A percentile compares a stretch with the other conserved stretches of the same genome.
Evolutionary conservation across 2,113 vertebrate species (phyloP).

Genomic region (Lasiurus cinereus): DNA sequence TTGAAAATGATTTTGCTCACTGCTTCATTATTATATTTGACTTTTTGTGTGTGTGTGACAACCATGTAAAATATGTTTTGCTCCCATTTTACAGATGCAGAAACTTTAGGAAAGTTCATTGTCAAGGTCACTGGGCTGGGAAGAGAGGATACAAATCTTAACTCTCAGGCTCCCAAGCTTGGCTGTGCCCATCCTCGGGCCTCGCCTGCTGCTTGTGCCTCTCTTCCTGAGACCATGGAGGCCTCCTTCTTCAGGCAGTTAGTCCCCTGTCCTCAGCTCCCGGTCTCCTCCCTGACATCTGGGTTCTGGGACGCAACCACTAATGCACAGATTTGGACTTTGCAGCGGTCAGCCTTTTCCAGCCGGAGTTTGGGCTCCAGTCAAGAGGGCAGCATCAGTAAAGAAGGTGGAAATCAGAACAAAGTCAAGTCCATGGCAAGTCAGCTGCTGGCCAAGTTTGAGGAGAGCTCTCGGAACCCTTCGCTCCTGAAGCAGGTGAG

Average conservation of each 20-base stretch:
- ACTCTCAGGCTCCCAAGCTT: background rate
- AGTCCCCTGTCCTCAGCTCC: background rate
- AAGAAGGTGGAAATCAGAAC: constrained; percentile 91
- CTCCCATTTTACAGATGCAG: background rate
- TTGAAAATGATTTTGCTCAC: background rate
- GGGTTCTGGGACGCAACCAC: background rate
- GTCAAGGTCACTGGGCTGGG: background rate
- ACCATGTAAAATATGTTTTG: background rate
- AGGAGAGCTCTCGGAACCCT: constrained; percentile 90
- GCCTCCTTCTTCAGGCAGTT: background rate
- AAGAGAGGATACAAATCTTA: background rate
- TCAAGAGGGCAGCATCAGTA: constrained; percentile 85
- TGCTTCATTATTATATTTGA: background rate
- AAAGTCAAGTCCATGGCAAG: constrained; percentile 97
- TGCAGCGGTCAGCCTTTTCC: constrained; percentile 89
- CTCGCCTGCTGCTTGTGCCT: background rate
- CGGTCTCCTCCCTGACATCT: no score
- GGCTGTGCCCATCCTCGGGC: accelerated
- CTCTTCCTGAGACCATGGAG: background rate
- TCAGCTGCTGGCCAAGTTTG: constrained; percentile 96
- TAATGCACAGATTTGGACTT: constrained; percentile 49
- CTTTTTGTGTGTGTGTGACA: background rate
- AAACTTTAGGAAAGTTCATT: background rate
- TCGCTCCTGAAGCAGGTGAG: constrained; percentile 91
- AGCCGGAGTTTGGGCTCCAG: constrained; percentile 83